phyloP scores from a whole-genome alignment of 2,797 vertebrate species.

The Sphenopsis melanotis region DNA sequence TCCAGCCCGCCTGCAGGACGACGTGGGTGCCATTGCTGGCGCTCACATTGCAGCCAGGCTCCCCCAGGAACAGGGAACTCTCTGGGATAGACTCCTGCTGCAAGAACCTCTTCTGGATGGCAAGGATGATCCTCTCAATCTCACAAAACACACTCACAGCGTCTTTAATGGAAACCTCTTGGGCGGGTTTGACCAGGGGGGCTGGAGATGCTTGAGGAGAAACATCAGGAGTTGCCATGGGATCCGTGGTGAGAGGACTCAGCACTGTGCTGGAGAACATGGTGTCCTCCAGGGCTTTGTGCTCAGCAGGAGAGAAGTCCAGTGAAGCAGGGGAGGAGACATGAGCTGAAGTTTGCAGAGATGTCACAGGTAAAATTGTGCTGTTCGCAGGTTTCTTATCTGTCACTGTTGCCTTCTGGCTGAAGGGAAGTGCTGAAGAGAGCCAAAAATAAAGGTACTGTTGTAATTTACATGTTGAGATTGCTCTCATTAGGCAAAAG shows the following conservation, averaged over 20 bases:
- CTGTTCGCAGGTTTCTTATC: not conserved
- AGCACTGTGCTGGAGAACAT: not conserved
- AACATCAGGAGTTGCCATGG: not conserved
- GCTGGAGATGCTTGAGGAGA: not conserved
- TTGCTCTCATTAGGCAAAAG: not conserved
- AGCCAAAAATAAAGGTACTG: not conserved
- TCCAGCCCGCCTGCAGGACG: slow-evolving; percentile 79
- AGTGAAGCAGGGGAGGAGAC: not conserved
- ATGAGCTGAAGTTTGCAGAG: not conserved
- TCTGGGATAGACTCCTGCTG: slow-evolving; percentile 69
- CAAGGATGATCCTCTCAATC: slow-evolving; percentile 70
- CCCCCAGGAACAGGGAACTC: slow-evolving; percentile 80
- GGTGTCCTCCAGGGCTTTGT: not conserved
- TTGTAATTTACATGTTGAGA: not conserved
- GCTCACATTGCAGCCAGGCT: slow-evolving; percentile 74
- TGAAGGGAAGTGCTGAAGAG: not conserved
- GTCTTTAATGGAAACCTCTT: not conserved
- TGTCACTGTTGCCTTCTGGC: not conserved
- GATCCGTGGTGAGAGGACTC: not conserved
- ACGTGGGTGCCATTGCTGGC: slow-evolving; percentile 74
- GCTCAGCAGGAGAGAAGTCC: not conserved
- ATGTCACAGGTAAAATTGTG: not conserved
- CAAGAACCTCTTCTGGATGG: slow-evolving; percentile 77
- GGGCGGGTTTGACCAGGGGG: not conserved
- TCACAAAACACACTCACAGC: slow-evolving; percentile 77